phyloP scores from a whole-genome alignment of 2,888 invertebrate genomes.

The Netelia virgata region DNA sequence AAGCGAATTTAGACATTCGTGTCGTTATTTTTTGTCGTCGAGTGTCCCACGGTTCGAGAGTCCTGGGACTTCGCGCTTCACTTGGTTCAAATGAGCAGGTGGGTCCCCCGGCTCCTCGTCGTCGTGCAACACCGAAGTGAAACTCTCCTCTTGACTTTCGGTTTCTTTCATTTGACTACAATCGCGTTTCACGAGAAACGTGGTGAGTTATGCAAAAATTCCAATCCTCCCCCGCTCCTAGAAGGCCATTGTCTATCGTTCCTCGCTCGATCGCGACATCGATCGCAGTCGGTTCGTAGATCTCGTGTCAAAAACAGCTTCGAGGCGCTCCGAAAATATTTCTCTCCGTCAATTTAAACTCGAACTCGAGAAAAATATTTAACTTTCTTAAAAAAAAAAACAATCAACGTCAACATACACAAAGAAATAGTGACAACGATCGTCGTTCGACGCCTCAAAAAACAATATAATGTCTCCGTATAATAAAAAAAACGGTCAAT shows the following conservation, averaged over 20 bases:
- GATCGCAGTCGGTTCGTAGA: conserved; percentile 73
- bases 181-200: conserved; percentile 72
- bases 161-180: conserved; percentile 79
- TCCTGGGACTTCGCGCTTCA: conserved; percentile 80
- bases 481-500: no score
- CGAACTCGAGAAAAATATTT: background rate
- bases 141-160: conserved; percentile 66
- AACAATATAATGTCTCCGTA: no score
- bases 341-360: background rate
- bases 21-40: conserved; percentile 24
- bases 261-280: conserved; percentile 63
- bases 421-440: no score
- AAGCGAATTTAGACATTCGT: background rate
- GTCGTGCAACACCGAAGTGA: conserved; percentile 70
- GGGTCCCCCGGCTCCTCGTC: conserved; percentile 40
- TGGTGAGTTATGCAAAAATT: conserved; percentile 72
- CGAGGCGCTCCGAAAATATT: conserved; percentile 5
- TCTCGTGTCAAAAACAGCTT: conserved; percentile 60
- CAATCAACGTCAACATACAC: no score
- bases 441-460: no score
- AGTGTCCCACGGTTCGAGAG: conserved; percentile 34
- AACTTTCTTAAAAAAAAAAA: background rate
- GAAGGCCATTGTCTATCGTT: conserved; percentile 77
- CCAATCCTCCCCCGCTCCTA: conserved; percentile 47
- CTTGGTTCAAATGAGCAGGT: conserved; percentile 81